A percentile compares a stretch with the other conserved stretches of the same genome.
These are phyloP conservation scores for Eufriesea mexicana DNA, from an alignment of 1,140 invertebrate genomes.

Conservation along the genomic window DNA sequence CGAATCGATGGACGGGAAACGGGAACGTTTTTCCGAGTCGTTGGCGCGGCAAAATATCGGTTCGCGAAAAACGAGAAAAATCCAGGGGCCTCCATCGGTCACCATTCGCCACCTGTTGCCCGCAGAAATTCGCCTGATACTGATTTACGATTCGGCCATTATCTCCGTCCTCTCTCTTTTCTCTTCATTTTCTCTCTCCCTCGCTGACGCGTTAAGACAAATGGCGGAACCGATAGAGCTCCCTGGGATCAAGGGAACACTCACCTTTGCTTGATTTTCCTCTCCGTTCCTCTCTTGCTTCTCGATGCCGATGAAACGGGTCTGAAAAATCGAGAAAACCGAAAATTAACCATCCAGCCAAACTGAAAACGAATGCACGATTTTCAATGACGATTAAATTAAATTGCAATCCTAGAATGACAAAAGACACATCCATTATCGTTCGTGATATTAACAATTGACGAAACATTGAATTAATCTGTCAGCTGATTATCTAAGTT, in stretches of 20 bases:
- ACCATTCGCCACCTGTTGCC: constrained; percentile 66
- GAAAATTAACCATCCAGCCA: constrained; percentile 1
- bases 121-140: constrained; percentile 41
- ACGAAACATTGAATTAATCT: no score
- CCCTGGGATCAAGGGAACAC: constrained; percentile 32
- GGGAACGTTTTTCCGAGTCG: constrained; percentile 39
- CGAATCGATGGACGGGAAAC: not conserved
- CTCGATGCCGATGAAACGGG: constrained; percentile 68
- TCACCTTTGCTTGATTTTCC: constrained; percentile 74
- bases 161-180: not conserved
- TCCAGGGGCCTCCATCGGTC: constrained; percentile 47
- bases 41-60: constrained; percentile 36
- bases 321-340: constrained; percentile 62
- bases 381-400: no score
- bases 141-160: constrained; percentile 49
- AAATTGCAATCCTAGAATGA: no score
- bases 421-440: no score
- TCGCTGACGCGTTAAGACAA: not conserved
- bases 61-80: constrained; percentile 3
- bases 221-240: constrained; percentile 37
- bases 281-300: constrained; percentile 68
- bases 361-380: no score
- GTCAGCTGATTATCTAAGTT: no score
- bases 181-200: constrained; percentile 3
- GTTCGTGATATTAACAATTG: no score